Evolutionary conservation across 2,113 vertebrate genomes (phyloP), one percentile per base, ranked within the genome.

Genomic region (Colossoma macropomum): DNA sequence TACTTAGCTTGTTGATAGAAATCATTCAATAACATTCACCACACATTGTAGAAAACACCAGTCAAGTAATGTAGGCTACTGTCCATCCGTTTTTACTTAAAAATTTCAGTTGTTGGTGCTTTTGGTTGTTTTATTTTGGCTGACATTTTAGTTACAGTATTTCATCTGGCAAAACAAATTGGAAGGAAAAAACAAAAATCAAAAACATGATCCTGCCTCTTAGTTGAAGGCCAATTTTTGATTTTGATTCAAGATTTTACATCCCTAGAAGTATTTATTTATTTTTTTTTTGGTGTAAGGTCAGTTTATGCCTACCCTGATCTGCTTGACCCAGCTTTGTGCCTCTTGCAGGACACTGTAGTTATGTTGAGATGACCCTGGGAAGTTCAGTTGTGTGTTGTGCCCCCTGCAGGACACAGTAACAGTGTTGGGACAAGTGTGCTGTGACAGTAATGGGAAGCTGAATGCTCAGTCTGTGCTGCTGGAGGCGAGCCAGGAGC

Each of bases 361-460:
- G 94, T 12, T 11, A 27, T 38, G 41, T 45, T 45, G 10, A 1
- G 32, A 69, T 92, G 0, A 92, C 96, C n/a, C 73, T 97, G 88
- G 96, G 96, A 69, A 25, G 27, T 21, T 52, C 16, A 8, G 10
- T 9, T 59, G 9, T 81, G 16, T 45, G n/a, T 8, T 0, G 56
- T 27, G 32, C 71, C 75, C 32, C 59, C 23, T 84, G 1, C 27
- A 97, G 97, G 96, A 97, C 27, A 85, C 86, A 0, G 86, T 98
- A 45, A 94, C 92, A 0, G 92, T 97, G 30, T 73, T 97, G 88
- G 97, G 97, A 3, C 96, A 95, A 77, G 92, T 98, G 16, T 90
- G 93, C 77, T 98, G 97, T 0, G 97, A 98, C 54, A 92, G 96
- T 72, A 97, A 97, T 0, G 97, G 97, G 41, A 98, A 96, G 84